Evolutionary conservation across 2,797 vertebrate species (phyloP), one percentile per base, ranked within the genome.

Genomic region (Leptoclinus maculatus): DNA sequence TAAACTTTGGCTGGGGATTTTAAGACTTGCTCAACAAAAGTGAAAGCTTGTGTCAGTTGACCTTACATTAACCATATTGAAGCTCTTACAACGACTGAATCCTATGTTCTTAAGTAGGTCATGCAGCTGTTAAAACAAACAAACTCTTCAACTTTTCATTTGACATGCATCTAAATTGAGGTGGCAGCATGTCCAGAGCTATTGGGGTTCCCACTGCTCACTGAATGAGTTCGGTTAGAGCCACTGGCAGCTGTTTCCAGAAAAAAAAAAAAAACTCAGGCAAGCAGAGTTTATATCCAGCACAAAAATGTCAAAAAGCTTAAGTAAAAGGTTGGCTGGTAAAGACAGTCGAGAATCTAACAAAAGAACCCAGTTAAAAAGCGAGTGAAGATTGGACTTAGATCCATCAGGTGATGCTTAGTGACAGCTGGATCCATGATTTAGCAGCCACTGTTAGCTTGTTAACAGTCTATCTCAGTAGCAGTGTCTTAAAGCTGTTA

Each of bases 21-120:
- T 25, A 56, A 82, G 47, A 71, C 63, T 74, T 57, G 25, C 64
- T 66, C 23, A 69, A 68, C 39, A 71, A 80, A 80, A 65, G 16
- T 71, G 32, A 71, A 60, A 76, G 65, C 54, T 82, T n/a, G 25
- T 63, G 45, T 70, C 71, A 58, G 16, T 23, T 75, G 39, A 76
- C 72, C 66, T 75, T 59, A 57, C 49, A 81, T 71, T 60, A 67
- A 84, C 53, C 14, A 34, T 41, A 76, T 39, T 21, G 41, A 67
- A 38, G 62, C 43, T 64, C 51, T 79, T 72, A 29, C 23, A 63
- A 58, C 36, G 49, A 65, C 13, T 67, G 11, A 51, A 59, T 63
- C 32, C 13, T 68, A 32, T 34, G 39, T 56, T 67, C 63, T 56
- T 72, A 34, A 49, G 54, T 34, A 56, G 64, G 59, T 6, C 57